Evolutionary conservation across 2,888 invertebrate species (phyloP).

Genomic region (Trimorus sp.): DNA sequence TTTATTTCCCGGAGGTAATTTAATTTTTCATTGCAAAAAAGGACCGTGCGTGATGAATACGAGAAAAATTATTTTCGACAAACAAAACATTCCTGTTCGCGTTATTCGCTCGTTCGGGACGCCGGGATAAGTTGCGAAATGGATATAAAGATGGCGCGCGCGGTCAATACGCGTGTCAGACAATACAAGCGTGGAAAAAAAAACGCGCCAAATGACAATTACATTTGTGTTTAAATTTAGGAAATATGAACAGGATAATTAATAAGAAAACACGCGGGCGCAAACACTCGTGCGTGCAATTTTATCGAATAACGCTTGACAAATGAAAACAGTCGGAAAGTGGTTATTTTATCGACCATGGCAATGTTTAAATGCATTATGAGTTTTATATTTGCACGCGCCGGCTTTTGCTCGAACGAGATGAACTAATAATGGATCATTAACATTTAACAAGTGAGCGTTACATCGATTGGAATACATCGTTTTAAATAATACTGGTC

Average conservation of each 20-base stretch:
- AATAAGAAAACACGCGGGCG: slow-evolving; percentile 40
- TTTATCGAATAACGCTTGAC: slow-evolving; percentile 51
- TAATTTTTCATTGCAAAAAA: slow-evolving; percentile 32
- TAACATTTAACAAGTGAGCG: slow-evolving; percentile 7
- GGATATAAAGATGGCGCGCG: neutral
- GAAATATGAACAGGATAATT: slow-evolving; percentile 31
- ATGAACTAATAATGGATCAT: neutral
- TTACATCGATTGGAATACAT: slow-evolving; percentile 11
- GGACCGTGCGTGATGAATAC: neutral
- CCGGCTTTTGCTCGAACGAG: slow-evolving; percentile 18
- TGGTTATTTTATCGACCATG: slow-evolving; percentile 54
- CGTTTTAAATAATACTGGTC: neutral
- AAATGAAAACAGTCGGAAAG: slow-evolving; percentile 44
- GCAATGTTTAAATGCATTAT: slow-evolving; percentile 45
- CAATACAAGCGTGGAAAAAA: neutral
- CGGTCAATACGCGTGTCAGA: neutral
- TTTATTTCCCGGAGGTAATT: slow-evolving; percentile 18
- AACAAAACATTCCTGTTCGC: slow-evolving; percentile 21
- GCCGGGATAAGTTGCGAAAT: slow-evolving; percentile 5
- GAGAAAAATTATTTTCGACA: slow-evolving; percentile 27
- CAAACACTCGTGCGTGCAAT: slow-evolving; percentile 22
- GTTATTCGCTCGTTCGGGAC: neutral
- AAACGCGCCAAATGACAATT: neutral
- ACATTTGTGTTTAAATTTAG: slow-evolving; percentile 1
- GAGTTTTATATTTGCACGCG: slow-evolving; percentile 45